phyloP scores from a whole-genome alignment of 2,113 vertebrate genomes.

The Gobius niger region DNA sequence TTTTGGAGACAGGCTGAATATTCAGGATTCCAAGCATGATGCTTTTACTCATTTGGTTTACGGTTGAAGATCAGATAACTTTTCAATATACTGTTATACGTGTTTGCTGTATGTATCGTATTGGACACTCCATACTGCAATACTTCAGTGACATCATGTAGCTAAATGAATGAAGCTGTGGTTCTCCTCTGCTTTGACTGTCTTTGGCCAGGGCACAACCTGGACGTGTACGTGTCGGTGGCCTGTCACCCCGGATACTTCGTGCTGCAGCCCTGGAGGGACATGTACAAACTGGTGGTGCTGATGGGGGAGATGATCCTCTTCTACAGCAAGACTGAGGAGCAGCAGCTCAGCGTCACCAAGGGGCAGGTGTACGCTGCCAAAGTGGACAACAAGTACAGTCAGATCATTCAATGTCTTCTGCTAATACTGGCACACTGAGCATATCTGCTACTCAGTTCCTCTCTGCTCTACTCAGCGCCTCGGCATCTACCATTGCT shows the following conservation, averaged over 20 bases:
- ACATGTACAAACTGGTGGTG: conserved; percentile 90
- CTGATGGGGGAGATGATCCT: conserved; percentile 98
- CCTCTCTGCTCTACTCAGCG: too few relatives aligned
- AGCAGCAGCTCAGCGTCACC: conserved; percentile 75
- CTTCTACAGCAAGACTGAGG: conserved; percentile 87
- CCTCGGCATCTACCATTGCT: too few relatives aligned
- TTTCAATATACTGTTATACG: too few relatives aligned
- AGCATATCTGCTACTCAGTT: too few relatives aligned
- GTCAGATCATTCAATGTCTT: conserved; percentile 14
- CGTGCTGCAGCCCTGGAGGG: conserved; percentile 94
- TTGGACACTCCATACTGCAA: too few relatives aligned
- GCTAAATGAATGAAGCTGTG: neutral
- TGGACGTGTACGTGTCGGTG: conserved; percentile 90
- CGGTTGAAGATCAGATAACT: too few relatives aligned
- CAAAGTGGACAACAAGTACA: conserved; percentile 94
- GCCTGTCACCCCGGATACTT: conserved; percentile 97
- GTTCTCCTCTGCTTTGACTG: neutral
- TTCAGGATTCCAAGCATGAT: too few relatives aligned
- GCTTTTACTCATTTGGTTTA: too few relatives aligned
- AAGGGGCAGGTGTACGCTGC: conserved; percentile 92
- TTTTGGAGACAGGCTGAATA: too few relatives aligned
- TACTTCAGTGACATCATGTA: neutral
- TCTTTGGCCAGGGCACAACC: conserved; percentile 60
- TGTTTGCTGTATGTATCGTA: too few relatives aligned
- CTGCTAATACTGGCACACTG: too few relatives aligned